A percentile compares a stretch with the other conserved stretches of the same genome.
Conservation (phyloP, 2,113 vertebrate genomes). For the Zingel zingel region DNA sequence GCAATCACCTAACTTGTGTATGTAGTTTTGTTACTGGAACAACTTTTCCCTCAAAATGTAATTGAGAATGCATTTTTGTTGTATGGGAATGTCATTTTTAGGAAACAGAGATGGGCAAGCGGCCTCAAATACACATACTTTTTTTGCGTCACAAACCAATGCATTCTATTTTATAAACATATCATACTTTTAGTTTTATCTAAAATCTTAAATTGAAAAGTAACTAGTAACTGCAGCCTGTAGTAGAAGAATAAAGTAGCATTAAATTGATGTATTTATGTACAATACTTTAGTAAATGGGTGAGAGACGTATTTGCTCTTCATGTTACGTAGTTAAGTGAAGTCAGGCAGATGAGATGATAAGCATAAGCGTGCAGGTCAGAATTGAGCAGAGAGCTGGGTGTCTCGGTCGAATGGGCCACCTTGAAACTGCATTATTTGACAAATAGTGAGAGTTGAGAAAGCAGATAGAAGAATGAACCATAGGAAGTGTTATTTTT, state of each 20-base stretch:
- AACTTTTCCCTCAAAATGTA: too few species aligned
- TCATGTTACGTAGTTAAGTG: not conserved
- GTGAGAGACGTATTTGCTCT: not conserved
- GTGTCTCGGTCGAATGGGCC: not conserved
- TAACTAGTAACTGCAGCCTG: not conserved
- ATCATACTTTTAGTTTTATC: not conserved
- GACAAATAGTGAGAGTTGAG: slow-evolving; percentile 11
- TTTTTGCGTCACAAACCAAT: too few species aligned
- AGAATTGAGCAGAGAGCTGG: not conserved
- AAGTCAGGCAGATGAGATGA: slow-evolving; percentile 1
- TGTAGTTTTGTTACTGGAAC: too few species aligned
- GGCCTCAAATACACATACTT: too few species aligned
- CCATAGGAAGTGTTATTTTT: not conserved
- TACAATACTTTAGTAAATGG: not conserved
- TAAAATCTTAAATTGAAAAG: not conserved
- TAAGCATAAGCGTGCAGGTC: not conserved
- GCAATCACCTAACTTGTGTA: too few species aligned
- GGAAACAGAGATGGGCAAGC: too few species aligned
- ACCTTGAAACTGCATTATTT: slow-evolving; percentile 2
- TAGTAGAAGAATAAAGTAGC: not conserved
- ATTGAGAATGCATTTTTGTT: too few species aligned
- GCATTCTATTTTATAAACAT: too few species aligned
- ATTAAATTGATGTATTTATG: not conserved
- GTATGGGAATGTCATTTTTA: too few species aligned
- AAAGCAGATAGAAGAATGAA: slow-evolving; percentile 4